Evolutionary conservation across 2,113 vertebrate genomes (phyloP).

Genomic region (Salvator merianae): DNA sequence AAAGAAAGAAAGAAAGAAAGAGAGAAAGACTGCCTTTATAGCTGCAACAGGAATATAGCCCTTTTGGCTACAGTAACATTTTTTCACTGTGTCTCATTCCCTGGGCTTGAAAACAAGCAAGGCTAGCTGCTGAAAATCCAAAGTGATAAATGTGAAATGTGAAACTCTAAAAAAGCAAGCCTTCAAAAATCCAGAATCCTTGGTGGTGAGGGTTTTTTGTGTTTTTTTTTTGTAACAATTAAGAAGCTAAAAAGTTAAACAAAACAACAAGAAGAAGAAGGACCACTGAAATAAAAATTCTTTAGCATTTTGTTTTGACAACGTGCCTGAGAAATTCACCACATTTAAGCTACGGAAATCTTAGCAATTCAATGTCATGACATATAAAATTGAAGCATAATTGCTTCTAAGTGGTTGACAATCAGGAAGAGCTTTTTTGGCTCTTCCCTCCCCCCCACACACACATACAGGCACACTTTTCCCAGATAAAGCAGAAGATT

Average conservation of each 20-base stretch:
- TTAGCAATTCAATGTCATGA: constrained; percentile 74
- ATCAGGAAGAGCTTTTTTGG: constrained; percentile 64
- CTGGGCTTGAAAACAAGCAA: neutral
- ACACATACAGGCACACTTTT: neutral
- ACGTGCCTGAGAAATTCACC: constrained; percentile 64
- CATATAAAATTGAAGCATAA: constrained; percentile 73
- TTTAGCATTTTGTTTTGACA: constrained; percentile 72
- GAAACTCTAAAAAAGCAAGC: constrained; percentile 42
- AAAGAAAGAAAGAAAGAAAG: neutral
- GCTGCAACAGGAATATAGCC: constrained; percentile 37
- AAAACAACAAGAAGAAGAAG: neutral
- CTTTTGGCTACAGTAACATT: constrained; percentile 25
- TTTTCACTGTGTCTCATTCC: neutral
- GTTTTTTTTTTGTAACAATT: neutral
- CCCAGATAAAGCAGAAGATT: constrained; percentile 65
- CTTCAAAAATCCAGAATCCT: constrained; percentile 21
- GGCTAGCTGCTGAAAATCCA: constrained; percentile 18
- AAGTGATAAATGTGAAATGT: constrained; percentile 30
- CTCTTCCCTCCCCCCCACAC: neutral
- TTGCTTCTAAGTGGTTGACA: constrained; percentile 75
- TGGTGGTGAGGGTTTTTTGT: neutral
- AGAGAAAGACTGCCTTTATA: constrained; percentile 4
- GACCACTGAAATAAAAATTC: constrained; percentile 33
- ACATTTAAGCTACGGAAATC: constrained; percentile 64
- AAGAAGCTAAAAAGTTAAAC: neutral